Evolutionary conservation across 2,113 vertebrate species (phyloP), one percentile per base, ranked within the genome.

Genomic region (Theristicus caerulescens): DNA sequence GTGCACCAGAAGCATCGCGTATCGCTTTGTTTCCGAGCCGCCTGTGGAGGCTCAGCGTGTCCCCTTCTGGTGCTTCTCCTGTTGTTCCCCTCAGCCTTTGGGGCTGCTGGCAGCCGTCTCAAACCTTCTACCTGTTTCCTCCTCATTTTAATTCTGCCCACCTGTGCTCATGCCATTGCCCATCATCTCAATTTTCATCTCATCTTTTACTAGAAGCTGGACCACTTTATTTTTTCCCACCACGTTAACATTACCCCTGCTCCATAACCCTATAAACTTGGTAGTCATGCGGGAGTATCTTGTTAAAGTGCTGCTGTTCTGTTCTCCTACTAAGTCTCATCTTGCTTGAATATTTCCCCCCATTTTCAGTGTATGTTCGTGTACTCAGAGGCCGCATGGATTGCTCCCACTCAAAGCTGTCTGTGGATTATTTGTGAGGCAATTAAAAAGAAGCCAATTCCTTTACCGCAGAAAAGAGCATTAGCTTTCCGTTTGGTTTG

Each of bases 361-460:
- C 9, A 1, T 82, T 91, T 94, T 76, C 72, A 70, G 7, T 40
- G 57, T 64, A 29, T 91, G 76, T 91, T 91, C 80, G 54, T 85
- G 65, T 73, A 54, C 85, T 91, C 58, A 91, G 83, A 76, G 83
- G 86, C 73, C 78, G 82, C 66, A 6, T 31, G 78, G 83, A 72
- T 95, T 94, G 62, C 91, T 95, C 73, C 73, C 62, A 65, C 91
- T 95, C 92, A 91, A 82, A 93, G 59, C 81, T 89, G 93, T 72
- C 94, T 87, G 42, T 79, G 83, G 94, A 66, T 96, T 96, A 85
- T 97, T 95, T 97, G 94, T 80, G 84, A 95, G 86, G 81, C 73
- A 94, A 96, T 95, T 97, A 94, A 95, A 94, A 84, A 82, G 57
- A 40, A 94, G 84, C 52, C 83, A 71, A 70, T 94, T 95, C 66